Evolutionary conservation across 2,113 vertebrate genomes (phyloP).

Genomic region (Nycticryphes semicollaris): DNA sequence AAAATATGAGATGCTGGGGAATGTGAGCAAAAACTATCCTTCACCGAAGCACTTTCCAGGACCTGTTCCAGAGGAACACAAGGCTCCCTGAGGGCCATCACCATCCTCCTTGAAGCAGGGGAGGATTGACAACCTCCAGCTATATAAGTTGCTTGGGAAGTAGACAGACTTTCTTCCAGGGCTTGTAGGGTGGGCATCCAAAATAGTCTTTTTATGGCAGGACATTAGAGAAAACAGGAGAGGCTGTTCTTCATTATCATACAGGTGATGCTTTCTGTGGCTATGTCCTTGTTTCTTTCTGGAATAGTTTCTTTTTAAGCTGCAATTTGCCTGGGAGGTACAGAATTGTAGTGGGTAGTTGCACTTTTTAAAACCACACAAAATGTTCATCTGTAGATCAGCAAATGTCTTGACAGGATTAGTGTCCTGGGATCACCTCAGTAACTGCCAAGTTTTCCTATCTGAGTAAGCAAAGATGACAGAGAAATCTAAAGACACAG

Average conservation of each 20-base stretch:
- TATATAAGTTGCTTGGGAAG: not conserved
- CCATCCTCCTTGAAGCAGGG: slow-evolving; percentile 14
- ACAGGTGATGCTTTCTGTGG: not conserved
- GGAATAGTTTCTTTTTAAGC: not conserved
- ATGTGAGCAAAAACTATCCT: not conserved
- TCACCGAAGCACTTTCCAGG: slow-evolving; percentile 61
- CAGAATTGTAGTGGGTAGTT: not conserved
- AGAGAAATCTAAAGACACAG: not conserved
- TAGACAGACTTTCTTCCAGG: not conserved
- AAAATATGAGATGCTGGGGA: slow-evolving; percentile 57
- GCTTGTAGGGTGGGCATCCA: not conserved
- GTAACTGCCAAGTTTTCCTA: not conserved
- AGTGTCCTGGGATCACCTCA: not conserved
- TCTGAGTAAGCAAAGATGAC: not conserved
- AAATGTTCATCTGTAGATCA: not conserved
- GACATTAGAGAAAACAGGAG: not conserved
- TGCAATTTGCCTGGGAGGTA: not conserved
- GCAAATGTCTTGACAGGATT: not conserved
- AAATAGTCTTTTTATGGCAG: not conserved
- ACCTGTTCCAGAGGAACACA: slow-evolving; percentile 36
- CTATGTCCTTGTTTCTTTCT: not conserved
- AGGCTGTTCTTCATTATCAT: not conserved
- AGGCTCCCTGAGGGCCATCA: not conserved
- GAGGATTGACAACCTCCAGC: not conserved
- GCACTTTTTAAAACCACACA: not conserved